These are phyloP conservation scores for Chymomyza fuscimana DNA, from an alignment of 2,888 invertebrate genomes.

Conservation along the genomic window DNA sequence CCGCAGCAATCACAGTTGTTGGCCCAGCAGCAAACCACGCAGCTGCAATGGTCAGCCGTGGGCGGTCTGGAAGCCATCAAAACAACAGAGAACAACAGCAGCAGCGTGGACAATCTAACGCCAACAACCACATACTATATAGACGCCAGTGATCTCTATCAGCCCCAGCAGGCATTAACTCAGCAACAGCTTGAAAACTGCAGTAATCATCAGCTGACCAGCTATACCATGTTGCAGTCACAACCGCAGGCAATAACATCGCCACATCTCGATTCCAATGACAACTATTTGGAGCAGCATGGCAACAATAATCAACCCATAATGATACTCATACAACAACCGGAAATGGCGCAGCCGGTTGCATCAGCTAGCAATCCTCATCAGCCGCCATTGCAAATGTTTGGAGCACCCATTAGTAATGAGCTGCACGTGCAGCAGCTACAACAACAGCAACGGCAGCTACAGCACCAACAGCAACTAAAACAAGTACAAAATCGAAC, in stretches of 20 bases:
- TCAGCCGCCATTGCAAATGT: slow-evolving; percentile 57
- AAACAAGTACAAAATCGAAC: slow-evolving; percentile 51
- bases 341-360: slow-evolving; percentile 52
- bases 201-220: slow-evolving; percentile 3
- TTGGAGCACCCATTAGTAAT: slow-evolving; percentile 35
- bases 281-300: slow-evolving; percentile 62
- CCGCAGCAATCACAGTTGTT: slow-evolving; percentile 21
- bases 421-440: slow-evolving; percentile 34
- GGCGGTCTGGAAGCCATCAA: slow-evolving; percentile 61
- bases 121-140: slow-evolving; percentile 67
- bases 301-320: slow-evolving; percentile 44
- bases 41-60: slow-evolving; percentile 60
- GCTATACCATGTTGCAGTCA: slow-evolving; percentile 35
- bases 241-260: slow-evolving; percentile 12
- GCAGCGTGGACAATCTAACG: slow-evolving; percentile 1
- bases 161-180: slow-evolving; percentile 36
- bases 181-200: neutral
- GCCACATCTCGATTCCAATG: slow-evolving; percentile 55
- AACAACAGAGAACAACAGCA: slow-evolving; percentile 13
- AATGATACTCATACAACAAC: slow-evolving; percentile 66
- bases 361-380: slow-evolving; percentile 67
- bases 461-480: slow-evolving; percentile 37
- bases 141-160: slow-evolving; percentile 65
- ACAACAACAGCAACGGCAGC: slow-evolving; percentile 29
- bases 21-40: slow-evolving; percentile 29